Percentiles rank a stretch among this genome's conserved stretches.
Conservation (phyloP, 2,113 vertebrate genomes). For the Gymnorhina tibicen region DNA sequence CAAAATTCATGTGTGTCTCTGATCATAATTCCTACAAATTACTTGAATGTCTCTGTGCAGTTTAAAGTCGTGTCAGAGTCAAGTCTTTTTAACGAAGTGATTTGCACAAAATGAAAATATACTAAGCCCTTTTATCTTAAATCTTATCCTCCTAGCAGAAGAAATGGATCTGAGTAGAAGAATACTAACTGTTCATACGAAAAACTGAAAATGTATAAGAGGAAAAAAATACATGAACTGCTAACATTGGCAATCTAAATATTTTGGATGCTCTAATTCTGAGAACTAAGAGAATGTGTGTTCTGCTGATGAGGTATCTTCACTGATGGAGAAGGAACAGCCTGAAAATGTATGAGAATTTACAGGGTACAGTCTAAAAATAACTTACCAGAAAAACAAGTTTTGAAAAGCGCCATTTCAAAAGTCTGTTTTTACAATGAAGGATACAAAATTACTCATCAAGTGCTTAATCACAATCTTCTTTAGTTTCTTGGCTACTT, state of each 20-base stretch:
- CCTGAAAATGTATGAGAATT: background rate
- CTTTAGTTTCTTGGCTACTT: constrained; percentile 13
- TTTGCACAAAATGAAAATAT: constrained; percentile 30
- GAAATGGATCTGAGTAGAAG: background rate
- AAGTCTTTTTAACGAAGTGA: background rate
- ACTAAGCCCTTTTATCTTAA: background rate
- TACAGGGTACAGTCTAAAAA: background rate
- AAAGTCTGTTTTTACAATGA: constrained; percentile 33
- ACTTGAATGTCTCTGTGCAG: background rate
- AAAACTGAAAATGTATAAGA: background rate
- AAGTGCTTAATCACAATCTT: constrained; percentile 31
- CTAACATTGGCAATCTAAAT: background rate
- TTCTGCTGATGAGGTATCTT: background rate
- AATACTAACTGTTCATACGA: background rate
- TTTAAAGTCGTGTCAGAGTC: constrained; percentile 27
- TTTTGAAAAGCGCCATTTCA: background rate
- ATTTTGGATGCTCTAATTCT: background rate
- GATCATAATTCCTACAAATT: constrained; percentile 32
- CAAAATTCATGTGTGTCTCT: background rate
- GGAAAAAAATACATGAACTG: background rate
- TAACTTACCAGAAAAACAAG: background rate
- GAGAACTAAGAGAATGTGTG: background rate
- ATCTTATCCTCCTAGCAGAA: background rate
- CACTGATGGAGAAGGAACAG: background rate
- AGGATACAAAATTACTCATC: constrained; percentile 3